A percentile compares a stretch with the other conserved stretches of the same genome.
These are phyloP conservation scores for Lepilemur septentrionalis DNA, from an alignment of 2,797 vertebrate genomes.

Conservation along the genomic window DNA sequence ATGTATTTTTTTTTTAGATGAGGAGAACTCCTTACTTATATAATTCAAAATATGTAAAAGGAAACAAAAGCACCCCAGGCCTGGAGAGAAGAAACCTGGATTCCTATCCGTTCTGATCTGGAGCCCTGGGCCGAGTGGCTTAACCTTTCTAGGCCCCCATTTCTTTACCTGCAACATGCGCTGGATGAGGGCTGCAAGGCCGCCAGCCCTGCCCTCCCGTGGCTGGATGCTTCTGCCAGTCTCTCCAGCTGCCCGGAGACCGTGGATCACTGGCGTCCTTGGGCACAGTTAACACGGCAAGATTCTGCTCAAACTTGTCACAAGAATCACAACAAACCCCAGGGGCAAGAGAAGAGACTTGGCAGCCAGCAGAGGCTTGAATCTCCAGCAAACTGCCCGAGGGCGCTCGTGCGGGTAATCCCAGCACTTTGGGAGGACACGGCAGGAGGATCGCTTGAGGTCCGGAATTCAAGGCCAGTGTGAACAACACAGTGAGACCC, in stretches of 20 bases:
- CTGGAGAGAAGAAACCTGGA: neutral
- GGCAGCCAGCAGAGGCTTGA: neutral
- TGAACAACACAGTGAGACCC: too few species aligned
- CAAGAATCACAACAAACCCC: neutral
- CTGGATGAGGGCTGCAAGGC: neutral
- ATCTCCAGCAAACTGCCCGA: neutral
- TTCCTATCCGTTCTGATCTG: neutral
- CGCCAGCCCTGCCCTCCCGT: neutral
- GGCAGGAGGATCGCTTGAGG: too few species aligned
- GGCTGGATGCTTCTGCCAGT: neutral
- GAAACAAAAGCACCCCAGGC: neutral
- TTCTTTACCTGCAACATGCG: neutral
- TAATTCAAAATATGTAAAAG: neutral
- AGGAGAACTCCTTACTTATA: neutral
- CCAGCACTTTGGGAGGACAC: too few species aligned
- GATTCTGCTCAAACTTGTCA: neutral
- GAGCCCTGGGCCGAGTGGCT: neutral
- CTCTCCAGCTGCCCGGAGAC: neutral
- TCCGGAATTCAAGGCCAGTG: too few species aligned
- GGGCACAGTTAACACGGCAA: neutral
- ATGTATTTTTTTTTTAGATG: neutral
- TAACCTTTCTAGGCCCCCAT: neutral
- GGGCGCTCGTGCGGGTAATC: neutral
- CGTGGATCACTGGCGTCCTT: neutral
- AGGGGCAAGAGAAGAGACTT: rapidly evolving